Percentiles rank a stretch among this genome's conserved stretches.
phyloP scores from a whole-genome alignment of 53 echinoderm and acorn worm species.

The Mesocentrotus franciscanus region DNA sequence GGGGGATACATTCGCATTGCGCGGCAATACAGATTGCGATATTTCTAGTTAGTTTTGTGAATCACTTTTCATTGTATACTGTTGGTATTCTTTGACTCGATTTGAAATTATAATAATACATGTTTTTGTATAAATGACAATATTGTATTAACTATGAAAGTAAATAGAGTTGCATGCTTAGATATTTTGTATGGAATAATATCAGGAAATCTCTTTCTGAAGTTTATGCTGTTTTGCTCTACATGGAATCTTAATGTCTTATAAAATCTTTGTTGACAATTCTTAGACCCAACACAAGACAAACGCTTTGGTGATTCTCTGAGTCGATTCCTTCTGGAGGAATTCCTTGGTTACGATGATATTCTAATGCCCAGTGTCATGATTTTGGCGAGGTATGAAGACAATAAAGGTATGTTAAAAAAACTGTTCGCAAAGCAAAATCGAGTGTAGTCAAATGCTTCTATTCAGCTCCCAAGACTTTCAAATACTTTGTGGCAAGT shows the following conservation, averaged over 20 bases:
- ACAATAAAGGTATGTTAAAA: constrained; percentile 86
- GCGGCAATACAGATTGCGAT: too few relatives aligned
- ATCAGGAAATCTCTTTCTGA: neutral
- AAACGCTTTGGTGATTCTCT: constrained; percentile 94
- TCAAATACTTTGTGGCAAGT: too few relatives aligned
- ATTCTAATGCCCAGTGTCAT: constrained; percentile 99
- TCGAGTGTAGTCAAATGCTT: too few relatives aligned
- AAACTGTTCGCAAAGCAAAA: neutral
- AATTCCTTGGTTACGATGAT: constrained; percentile 98
- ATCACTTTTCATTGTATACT: too few relatives aligned
- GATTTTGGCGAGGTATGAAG: constrained; percentile 95
- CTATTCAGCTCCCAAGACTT: too few relatives aligned
- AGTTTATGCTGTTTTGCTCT: too few relatives aligned
- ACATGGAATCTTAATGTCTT: neutral
- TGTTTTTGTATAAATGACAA: neutral
- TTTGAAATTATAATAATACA: too few relatives aligned
- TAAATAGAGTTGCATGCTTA: too few relatives aligned
- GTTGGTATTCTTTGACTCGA: too few relatives aligned
- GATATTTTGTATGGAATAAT: neutral
- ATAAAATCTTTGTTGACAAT: neutral
- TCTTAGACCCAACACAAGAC: constrained; percentile 84
- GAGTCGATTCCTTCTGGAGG: constrained; percentile 96
- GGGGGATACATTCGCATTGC: too few relatives aligned
- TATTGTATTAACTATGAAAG: neutral
- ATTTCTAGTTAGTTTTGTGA: too few relatives aligned